Percentiles rank a stretch among this genome's conserved stretches.
Evolutionary conservation across 2,797 vertebrate species (phyloP).

Genomic region (Eremophila alpestris): DNA sequence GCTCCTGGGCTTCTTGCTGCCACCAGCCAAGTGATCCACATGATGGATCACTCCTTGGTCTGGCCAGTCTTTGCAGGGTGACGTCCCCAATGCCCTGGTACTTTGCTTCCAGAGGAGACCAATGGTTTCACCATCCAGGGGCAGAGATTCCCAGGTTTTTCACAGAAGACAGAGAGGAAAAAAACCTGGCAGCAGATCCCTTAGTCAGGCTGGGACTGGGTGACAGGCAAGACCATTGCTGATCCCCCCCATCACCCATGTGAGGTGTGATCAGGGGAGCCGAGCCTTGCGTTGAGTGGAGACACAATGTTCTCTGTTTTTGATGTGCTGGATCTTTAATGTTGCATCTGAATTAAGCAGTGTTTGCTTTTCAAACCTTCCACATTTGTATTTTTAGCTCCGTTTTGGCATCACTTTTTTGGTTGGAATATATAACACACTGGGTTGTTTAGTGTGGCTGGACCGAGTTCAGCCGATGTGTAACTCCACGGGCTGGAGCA

Average conservation of each 20-base stretch:
- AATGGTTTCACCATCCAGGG: not conserved
- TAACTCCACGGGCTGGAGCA: constrained; percentile 37
- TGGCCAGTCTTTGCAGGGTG: not conserved
- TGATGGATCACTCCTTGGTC: not conserved
- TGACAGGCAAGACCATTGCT: not conserved
- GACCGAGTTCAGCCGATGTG: constrained; percentile 31
- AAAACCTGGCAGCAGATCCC: not conserved
- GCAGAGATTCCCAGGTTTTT: not conserved
- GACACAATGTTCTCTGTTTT: not conserved
- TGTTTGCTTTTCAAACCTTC: constrained; percentile 64
- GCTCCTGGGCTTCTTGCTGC: not conserved
- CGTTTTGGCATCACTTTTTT: constrained; percentile 45
- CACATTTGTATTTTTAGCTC: constrained; percentile 67
- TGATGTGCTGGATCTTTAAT: not conserved
- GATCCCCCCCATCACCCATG: accelerated
- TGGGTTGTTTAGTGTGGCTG: constrained; percentile 45
- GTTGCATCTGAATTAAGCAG: constrained; percentile 36
- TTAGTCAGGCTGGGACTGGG: not conserved
- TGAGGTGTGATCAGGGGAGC: not conserved
- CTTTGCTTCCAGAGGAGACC: not conserved
- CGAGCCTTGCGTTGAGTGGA: accelerated
- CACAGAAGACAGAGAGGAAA: not conserved
- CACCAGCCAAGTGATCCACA: no score
- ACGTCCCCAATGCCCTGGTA: accelerated
- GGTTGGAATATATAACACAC: constrained; percentile 61